phyloP scores from a whole-genome alignment of 1,140 invertebrate species.

The Drosophila varians region DNA sequence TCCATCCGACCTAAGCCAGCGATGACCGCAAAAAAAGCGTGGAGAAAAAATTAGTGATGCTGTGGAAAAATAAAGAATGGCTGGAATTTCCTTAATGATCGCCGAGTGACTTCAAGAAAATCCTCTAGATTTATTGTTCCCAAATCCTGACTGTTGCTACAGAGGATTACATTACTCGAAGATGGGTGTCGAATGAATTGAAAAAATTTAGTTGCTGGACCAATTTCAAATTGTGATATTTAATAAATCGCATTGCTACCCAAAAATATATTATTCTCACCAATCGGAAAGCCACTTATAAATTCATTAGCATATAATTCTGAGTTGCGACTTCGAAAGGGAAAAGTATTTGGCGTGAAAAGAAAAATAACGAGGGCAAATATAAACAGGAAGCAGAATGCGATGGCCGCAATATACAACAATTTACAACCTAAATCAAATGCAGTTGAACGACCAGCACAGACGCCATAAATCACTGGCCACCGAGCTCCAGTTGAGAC shows the following conservation, averaged over 20 bases:
- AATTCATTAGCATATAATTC: constrained; percentile 73
- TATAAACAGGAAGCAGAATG: constrained; percentile 62
- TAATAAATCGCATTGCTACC: no score
- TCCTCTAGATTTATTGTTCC: constrained; percentile 33
- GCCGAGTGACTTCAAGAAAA: constrained; percentile 43
- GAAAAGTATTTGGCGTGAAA: constrained; percentile 2
- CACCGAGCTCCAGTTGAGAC: constrained; percentile 68
- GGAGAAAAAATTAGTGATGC: constrained; percentile 2
- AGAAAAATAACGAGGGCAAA: constrained; percentile 10
- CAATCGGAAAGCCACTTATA: constrained; percentile 50
- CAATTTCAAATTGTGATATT: not conserved
- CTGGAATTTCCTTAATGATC: constrained; percentile 48
- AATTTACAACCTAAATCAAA: constrained; percentile 82
- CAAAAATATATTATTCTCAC: not conserved
- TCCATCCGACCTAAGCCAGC: constrained; percentile 24
- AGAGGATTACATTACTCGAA: not conserved
- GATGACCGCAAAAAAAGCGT: constrained; percentile 47
- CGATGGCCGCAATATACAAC: constrained; percentile 71
- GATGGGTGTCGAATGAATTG: not conserved
- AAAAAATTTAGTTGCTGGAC: no score
- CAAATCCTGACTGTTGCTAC: not conserved
- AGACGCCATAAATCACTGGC: constrained; percentile 76
- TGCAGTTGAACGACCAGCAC: constrained; percentile 80
- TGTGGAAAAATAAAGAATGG: constrained; percentile 34
- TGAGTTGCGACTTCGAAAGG: not conserved